Percentiles rank a stretch among this genome's conserved stretches.
Conservation (phyloP, 2,113 vertebrate species). For the Fregata magnificens region DNA sequence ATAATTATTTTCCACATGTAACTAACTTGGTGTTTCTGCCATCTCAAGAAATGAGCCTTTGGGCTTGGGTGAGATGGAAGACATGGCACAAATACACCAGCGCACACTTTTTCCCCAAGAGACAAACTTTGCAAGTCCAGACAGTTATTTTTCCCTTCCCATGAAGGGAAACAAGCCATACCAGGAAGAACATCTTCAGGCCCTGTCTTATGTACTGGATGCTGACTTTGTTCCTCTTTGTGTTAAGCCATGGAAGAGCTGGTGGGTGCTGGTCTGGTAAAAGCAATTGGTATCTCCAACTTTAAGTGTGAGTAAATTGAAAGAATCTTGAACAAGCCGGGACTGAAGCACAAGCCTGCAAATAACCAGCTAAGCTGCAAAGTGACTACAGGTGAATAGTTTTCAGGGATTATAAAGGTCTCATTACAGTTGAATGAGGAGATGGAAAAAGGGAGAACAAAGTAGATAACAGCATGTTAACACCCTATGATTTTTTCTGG, state of each 20-base stretch:
- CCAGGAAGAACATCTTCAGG: neutral
- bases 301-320: slow-evolving; percentile 87
- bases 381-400: neutral
- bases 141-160: neutral
- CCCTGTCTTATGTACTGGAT: neutral
- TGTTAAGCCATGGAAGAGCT: slow-evolving; percentile 91
- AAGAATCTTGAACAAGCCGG: slow-evolving; percentile 83
- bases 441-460: neutral
- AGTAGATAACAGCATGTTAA: neutral
- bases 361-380: slow-evolving; percentile 79
- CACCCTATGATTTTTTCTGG: neutral
- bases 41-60: neutral
- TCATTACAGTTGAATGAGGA: neutral
- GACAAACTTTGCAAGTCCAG: neutral
- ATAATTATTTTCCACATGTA: neutral
- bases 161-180: neutral
- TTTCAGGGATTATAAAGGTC: neutral
- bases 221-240: neutral
- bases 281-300: slow-evolving; percentile 91
- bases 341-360: slow-evolving; percentile 83
- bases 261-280: slow-evolving; percentile 86
- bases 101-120: neutral
- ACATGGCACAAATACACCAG: neutral
- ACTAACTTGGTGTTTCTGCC: neutral
- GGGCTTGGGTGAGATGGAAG: neutral